Conservation (phyloP, 2,888 invertebrate species). For the Macrophya annulata region DNA sequence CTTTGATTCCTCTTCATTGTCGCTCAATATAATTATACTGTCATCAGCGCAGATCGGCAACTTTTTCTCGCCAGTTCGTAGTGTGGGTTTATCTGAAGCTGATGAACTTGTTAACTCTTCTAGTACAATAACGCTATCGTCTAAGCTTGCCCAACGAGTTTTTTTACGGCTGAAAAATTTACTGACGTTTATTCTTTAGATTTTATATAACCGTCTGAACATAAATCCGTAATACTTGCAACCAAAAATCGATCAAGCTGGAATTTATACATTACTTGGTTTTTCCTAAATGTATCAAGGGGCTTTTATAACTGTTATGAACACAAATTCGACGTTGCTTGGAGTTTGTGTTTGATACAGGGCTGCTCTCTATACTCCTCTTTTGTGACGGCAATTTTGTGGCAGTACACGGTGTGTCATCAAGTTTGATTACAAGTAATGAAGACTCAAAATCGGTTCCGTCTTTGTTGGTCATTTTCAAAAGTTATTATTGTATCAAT, state of each 20-base stretch:
- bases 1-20: constrained; percentile 58
- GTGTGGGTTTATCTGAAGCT: background rate
- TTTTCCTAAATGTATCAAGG: constrained; percentile 45
- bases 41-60: constrained; percentile 51
- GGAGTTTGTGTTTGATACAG: background rate
- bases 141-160: background rate
- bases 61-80: background rate
- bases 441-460: background rate
- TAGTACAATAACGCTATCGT: constrained; percentile 38
- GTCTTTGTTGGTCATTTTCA: background rate
- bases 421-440: constrained; percentile 6
- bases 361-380: background rate
- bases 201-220: background rate
- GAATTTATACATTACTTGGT: constrained; percentile 33
- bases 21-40: constrained; percentile 65
- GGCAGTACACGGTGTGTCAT: background rate
- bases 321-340: background rate
- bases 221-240: background rate
- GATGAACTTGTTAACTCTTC: background rate
- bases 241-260: background rate
- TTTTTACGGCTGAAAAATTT: constrained; percentile 5
- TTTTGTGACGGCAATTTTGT: background rate
- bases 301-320: constrained; percentile 33
- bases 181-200: background rate
- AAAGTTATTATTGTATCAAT: background rate